Conservation (phyloP, 2,888 invertebrate species). For the Harpalus rufipes region DNA sequence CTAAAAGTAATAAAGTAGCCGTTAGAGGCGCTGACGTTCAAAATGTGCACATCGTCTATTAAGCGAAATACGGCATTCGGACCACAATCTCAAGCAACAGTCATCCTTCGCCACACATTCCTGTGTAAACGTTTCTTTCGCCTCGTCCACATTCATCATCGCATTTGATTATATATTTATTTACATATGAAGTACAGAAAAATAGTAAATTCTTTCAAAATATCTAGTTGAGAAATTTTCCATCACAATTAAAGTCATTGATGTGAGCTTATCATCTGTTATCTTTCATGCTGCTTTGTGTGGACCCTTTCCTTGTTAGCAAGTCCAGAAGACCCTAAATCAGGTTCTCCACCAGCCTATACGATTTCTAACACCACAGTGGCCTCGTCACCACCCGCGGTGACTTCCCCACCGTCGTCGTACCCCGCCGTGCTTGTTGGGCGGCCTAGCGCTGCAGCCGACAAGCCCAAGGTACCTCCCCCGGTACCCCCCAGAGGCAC, state of each 20-base stretch:
- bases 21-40: too few species aligned
- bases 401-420: conserved; percentile 79
- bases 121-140: too few species aligned
- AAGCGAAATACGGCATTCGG: too few species aligned
- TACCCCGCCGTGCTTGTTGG: conserved; percentile 89
- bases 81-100: too few species aligned
- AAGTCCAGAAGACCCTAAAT: conserved; percentile 80
- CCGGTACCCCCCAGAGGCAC: conserved; percentile 93
- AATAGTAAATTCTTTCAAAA: too few species aligned
- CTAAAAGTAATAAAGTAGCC: too few species aligned
- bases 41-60: too few species aligned
- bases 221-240: too few species aligned
- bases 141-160: too few species aligned
- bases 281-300: conserved; percentile 68
- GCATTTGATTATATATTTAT: too few species aligned
- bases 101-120: too few species aligned
- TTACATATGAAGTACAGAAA: too few species aligned
- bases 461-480: conserved; percentile 89
- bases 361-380: conserved; percentile 73
- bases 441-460: conserved; percentile 77
- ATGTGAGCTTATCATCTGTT: conserved; percentile 62
- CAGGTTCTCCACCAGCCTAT: conserved; percentile 74
- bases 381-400: conserved; percentile 76
- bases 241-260: neutral
- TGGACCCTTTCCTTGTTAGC: conserved; percentile 74